Evolutionary conservation across 2,797 vertebrate genomes (phyloP).

Genomic region (Phoebastria nigripes): DNA sequence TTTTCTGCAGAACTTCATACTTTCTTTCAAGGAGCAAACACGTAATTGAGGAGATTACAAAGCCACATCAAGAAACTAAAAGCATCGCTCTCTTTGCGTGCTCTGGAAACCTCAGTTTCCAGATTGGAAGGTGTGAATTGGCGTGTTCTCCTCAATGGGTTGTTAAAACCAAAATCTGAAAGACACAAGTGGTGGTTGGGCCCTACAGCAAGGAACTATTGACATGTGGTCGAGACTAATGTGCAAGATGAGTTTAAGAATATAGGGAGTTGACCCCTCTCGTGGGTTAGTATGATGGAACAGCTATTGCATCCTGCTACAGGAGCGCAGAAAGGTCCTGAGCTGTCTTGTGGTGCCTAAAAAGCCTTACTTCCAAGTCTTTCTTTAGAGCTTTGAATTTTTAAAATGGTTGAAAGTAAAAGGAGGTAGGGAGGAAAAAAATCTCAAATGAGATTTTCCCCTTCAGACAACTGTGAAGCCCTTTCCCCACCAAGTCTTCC

Average conservation of each 20-base stretch:
- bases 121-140: background rate
- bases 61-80: background rate
- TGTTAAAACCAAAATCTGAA: background rate
- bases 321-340: background rate
- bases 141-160: background rate
- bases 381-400: background rate
- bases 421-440: background rate
- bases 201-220: background rate
- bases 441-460: background rate
- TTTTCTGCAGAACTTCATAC: background rate
- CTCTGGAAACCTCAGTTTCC: background rate
- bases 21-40: background rate
- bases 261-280: background rate
- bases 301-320: background rate
- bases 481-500: background rate
- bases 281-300: background rate
- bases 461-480: background rate
- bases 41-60: background rate
- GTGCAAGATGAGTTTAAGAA: background rate
- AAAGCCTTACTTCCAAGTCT: background rate
- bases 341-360: background rate
- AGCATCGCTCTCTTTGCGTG: background rate
- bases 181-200: background rate
- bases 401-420: background rate
- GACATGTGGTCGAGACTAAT: background rate